Conservation (phyloP, 2,113 vertebrate species). For the Hypocryptadius cinnamomeus region DNA sequence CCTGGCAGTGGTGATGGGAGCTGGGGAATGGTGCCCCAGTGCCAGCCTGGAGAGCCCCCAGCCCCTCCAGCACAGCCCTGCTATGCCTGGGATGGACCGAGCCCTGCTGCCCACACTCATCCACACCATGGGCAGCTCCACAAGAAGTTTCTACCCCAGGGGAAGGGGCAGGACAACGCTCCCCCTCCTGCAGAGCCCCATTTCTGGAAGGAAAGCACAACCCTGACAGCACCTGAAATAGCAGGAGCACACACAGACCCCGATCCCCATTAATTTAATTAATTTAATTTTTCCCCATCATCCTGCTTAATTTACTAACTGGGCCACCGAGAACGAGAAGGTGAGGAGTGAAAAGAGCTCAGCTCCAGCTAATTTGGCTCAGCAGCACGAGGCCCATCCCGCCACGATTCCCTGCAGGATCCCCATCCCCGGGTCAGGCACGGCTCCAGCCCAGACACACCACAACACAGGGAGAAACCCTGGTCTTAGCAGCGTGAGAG, state of each 20-base stretch:
- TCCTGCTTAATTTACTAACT: background rate
- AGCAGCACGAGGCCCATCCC: background rate
- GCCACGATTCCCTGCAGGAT: rapidly evolving
- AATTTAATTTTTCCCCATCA: background rate
- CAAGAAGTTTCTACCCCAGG: rapidly evolving
- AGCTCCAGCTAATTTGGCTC: background rate
- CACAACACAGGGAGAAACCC: background rate
- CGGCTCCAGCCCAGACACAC: background rate
- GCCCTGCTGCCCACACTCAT: too few species aligned
- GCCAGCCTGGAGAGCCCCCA: background rate
- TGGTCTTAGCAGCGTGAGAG: rapidly evolving
- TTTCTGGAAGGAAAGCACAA: background rate
- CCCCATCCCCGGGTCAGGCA: background rate
- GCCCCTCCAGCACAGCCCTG: background rate
- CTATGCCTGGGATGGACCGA: rapidly evolving
- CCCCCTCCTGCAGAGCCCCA: background rate
- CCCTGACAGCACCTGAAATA: background rate
- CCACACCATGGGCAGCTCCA: background rate
- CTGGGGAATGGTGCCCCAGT: background rate
- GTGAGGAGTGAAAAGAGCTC: background rate
- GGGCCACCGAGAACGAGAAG: background rate
- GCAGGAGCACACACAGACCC: background rate
- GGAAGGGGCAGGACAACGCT: rapidly evolving
- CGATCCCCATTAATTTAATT: background rate
- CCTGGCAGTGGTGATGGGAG: background rate